A percentile compares a stretch with the other conserved stretches of the same genome.
Conservation (phyloP, 2,113 vertebrate genomes). For the Campylomormyrus numenius region DNA sequence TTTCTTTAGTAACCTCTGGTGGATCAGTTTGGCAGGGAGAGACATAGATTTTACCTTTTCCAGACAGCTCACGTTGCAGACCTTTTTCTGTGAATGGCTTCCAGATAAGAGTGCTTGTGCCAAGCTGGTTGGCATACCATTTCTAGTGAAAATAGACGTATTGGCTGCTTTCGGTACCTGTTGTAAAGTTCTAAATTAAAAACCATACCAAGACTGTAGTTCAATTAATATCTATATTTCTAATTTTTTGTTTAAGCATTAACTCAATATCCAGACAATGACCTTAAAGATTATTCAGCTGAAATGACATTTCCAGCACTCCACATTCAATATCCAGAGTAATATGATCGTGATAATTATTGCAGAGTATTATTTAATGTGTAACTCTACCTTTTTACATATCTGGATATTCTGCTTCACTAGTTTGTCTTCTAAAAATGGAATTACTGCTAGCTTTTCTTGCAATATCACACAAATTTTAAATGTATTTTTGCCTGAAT, state of each 20-base stretch:
- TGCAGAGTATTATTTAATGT: background rate
- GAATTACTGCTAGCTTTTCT: background rate
- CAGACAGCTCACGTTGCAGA: background rate
- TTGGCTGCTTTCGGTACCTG: background rate
- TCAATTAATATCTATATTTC: background rate
- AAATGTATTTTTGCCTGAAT: background rate
- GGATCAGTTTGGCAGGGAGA: background rate
- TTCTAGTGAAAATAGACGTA: background rate
- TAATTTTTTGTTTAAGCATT: background rate
- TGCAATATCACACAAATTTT: background rate
- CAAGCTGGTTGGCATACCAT: background rate
- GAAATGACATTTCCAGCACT: background rate
- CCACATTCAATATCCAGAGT: background rate
- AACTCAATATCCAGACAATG: background rate
- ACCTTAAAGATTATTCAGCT: background rate
- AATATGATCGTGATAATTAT: background rate
- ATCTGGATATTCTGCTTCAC: background rate
- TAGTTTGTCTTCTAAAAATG: background rate
- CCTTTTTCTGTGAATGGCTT: background rate
- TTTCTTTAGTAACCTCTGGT: background rate
- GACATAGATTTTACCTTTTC: background rate
- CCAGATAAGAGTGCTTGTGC: background rate
- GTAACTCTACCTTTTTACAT: background rate
- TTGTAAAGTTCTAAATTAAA: background rate
- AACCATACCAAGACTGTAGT: background rate